Evolutionary conservation across 2,113 vertebrate species (phyloP).

Genomic region (Procapra przewalskii): DNA sequence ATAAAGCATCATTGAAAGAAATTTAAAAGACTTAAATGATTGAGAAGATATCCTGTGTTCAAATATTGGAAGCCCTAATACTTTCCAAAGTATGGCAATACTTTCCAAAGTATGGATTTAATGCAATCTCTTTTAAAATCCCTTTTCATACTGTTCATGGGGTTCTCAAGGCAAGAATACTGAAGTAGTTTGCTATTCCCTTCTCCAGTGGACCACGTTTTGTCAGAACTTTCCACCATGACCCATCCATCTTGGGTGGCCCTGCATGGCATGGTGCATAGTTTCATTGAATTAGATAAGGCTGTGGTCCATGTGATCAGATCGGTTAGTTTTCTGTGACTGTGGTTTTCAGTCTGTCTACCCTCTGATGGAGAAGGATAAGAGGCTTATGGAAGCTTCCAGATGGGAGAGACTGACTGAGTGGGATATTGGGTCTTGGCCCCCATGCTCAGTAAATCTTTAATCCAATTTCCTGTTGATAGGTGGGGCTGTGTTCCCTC

Average conservation of each 20-base stretch:
- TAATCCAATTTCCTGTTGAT: background rate
- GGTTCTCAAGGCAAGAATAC: background rate
- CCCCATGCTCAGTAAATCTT: background rate
- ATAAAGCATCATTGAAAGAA: background rate
- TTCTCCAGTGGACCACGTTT: background rate
- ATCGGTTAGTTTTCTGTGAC: background rate
- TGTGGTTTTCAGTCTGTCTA: background rate
- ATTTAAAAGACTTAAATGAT: background rate
- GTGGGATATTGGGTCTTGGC: background rate
- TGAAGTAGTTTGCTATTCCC: background rate
- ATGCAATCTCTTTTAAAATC: background rate
- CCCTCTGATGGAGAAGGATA: background rate
- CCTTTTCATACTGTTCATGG: background rate
- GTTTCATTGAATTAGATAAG: background rate
- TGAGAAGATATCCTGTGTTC: background rate
- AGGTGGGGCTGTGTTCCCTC: background rate
- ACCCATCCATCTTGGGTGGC: background rate
- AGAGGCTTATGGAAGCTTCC: background rate
- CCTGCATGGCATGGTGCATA: background rate
- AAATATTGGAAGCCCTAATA: background rate
- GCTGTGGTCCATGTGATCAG: background rate
- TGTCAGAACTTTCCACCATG: background rate
- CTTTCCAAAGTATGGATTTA: background rate
- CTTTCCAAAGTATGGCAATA: background rate
- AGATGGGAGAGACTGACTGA: background rate